phyloP scores from a whole-genome alignment of 1,140 invertebrate species.

The Tenebrio molitor region DNA sequence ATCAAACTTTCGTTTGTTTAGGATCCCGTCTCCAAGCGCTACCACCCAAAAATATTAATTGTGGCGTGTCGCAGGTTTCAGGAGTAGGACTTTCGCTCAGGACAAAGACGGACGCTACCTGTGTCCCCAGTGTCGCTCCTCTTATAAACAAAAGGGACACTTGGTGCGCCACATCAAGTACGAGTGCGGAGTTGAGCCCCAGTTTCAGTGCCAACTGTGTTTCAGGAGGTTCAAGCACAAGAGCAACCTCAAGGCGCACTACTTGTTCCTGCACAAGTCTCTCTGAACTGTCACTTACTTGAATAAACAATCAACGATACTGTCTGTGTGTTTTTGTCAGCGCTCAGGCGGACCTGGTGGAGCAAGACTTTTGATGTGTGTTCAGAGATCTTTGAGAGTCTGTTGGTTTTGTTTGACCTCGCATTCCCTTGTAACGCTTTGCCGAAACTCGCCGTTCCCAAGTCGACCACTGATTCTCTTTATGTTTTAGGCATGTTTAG shows the following conservation, averaged over 20 bases:
- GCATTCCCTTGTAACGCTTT: neutral
- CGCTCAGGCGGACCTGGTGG: too few species aligned
- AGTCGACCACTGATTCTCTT: neutral
- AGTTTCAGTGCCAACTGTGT: conserved; percentile 75
- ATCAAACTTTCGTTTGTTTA: conserved; percentile 1
- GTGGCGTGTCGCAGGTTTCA: conserved; percentile 60
- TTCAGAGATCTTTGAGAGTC: too few species aligned
- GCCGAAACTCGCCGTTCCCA: neutral
- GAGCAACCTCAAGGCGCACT: conserved; percentile 56
- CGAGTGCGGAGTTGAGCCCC: conserved; percentile 79
- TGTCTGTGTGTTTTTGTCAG: too few species aligned
- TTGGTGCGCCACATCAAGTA: conserved; percentile 75
- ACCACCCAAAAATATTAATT: too few species aligned
- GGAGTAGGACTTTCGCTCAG: conserved; percentile 52
- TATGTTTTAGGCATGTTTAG: conserved; percentile 33
- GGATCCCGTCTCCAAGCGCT: too few species aligned
- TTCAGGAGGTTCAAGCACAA: conserved; percentile 57
- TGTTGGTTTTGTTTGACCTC: neutral
- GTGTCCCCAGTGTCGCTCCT: conserved; percentile 68
- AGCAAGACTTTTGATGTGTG: too few species aligned
- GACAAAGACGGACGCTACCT: conserved; percentile 56
- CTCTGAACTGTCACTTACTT: neutral
- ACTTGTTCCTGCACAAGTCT: conserved; percentile 54
- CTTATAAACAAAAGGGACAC: conserved; percentile 70
- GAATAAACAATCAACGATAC: neutral